A percentile compares a stretch with the other conserved stretches of the same genome.
These are phyloP conservation scores for Microtus pennsylvanicus DNA, from an alignment of 2,113 vertebrate species.

Conservation along the genomic window DNA sequence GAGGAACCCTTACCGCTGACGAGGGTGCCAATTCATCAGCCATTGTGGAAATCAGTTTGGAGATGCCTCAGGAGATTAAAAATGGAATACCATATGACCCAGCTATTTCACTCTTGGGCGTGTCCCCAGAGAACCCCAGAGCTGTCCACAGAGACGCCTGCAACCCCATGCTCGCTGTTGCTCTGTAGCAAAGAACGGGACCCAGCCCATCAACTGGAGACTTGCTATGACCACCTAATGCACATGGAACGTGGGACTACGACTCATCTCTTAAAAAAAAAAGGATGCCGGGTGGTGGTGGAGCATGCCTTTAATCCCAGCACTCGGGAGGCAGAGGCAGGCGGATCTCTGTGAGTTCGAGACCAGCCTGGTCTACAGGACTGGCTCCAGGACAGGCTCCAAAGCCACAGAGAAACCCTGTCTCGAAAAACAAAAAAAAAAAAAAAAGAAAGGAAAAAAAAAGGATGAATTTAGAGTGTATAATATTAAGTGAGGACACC, in stretches of 20 bases:
- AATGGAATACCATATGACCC: neutral
- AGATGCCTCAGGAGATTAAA: neutral
- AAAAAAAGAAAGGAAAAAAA: neutral
- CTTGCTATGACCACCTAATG: no score
- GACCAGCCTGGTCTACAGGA: no score
- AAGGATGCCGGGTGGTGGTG: no score
- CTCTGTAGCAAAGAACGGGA: neutral
- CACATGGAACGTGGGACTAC: no score
- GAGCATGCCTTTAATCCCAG: no score
- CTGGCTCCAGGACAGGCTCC: no score
- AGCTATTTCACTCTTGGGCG: neutral
- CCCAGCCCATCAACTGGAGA: neutral
- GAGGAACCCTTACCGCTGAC: neutral
- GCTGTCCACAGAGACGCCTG: neutral
- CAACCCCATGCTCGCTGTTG: neutral
- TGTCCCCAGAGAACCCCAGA: neutral
- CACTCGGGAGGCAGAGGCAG: no score
- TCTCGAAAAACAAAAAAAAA: no score
- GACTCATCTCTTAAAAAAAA: neutral
- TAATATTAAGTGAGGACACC: neutral
- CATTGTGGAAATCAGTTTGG: neutral
- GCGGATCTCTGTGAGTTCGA: no score
- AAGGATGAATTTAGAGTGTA: neutral
- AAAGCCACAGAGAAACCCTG: no score
- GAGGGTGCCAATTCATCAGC: neutral